Evolutionary conservation across 2,888 invertebrate species (phyloP), one percentile per base, ranked within the genome.

Genomic region (Trissolcus japonicus): DNA sequence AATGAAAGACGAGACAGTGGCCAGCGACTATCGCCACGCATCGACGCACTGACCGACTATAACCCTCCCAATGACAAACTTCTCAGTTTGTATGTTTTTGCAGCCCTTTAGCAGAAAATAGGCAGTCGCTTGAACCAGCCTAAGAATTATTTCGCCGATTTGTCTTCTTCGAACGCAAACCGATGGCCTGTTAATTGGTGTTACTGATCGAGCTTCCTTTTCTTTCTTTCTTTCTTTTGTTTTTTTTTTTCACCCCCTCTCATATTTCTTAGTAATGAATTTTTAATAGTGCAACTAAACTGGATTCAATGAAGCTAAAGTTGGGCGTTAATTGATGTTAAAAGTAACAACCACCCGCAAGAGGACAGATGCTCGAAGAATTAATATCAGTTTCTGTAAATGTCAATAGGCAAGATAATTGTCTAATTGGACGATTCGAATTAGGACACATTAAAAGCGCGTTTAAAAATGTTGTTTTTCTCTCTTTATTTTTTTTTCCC

Each of bases 391-490:
- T 62, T 56, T 53, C 73, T 51, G 43, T 55, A 57, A 66, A 72
- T 68, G 54, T 67, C 21, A 61, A 63, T 57, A 61, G 55, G 65
- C 59, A 57, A 54, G 48, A 68, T 77, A 79, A 79, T 79, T 75
- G 69, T 77, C 75, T 74, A 62, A 19, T 51, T 68, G 71, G 61
- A 17, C 4, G 67, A 40, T 48, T 48, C 21, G 68, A 77, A 78
- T 77, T 73, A 77, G 77, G 63, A 68, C 60, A 55, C 65, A 68
- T 72, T 73, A 68, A 73, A 69, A 66, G 71, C 17, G 71, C 21
- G 74, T 71, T 62, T 35, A 4, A 25, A 35, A 7, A 9, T 35
- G n/a, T 35, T 57, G 66, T 61, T 69, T 69, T 61, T 43, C 25
- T 56, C 19, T 19, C 2, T 19, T 19, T 19, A 2, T 71, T 78